Conservation (phyloP, 2,797 vertebrate genomes). For the Enteromius thamalakanensis region DNA sequence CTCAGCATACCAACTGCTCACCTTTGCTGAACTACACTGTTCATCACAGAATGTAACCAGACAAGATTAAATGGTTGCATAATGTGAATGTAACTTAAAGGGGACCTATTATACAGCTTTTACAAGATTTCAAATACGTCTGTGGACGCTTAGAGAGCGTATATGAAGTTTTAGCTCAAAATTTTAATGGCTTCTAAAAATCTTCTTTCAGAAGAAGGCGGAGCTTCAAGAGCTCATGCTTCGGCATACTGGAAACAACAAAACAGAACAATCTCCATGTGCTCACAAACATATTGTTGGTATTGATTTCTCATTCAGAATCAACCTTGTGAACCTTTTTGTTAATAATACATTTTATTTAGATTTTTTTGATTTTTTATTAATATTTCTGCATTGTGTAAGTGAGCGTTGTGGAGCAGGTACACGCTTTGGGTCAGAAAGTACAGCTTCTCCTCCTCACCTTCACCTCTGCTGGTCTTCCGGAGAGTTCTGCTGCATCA, state of each 20-base stretch:
- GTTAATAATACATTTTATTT: background rate
- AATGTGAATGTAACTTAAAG: background rate
- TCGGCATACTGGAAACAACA: background rate
- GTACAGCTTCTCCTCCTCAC: slow-evolving; percentile 24
- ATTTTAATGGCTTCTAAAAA: background rate
- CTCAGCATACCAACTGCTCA: too few species aligned
- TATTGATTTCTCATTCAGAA: background rate
- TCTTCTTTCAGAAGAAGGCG: too few species aligned
- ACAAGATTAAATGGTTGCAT: background rate
- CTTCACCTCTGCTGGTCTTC: slow-evolving; percentile 60
- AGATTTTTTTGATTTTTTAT: background rate
- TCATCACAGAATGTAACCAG: too few species aligned
- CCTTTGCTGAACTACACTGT: too few species aligned
- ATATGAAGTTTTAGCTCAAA: background rate
- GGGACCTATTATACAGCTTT: too few species aligned
- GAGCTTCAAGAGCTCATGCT: too few species aligned
- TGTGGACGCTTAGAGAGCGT: too few species aligned
- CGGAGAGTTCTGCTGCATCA: slow-evolving; percentile 79
- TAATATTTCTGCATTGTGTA: background rate
- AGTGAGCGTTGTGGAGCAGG: background rate
- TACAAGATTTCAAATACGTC: too few species aligned
- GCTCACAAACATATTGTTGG: background rate
- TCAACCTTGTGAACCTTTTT: background rate
- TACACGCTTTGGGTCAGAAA: background rate
- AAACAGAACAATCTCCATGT: background rate